phyloP scores from a whole-genome alignment of 2,888 invertebrate species.

The Oeneis ivallda region DNA sequence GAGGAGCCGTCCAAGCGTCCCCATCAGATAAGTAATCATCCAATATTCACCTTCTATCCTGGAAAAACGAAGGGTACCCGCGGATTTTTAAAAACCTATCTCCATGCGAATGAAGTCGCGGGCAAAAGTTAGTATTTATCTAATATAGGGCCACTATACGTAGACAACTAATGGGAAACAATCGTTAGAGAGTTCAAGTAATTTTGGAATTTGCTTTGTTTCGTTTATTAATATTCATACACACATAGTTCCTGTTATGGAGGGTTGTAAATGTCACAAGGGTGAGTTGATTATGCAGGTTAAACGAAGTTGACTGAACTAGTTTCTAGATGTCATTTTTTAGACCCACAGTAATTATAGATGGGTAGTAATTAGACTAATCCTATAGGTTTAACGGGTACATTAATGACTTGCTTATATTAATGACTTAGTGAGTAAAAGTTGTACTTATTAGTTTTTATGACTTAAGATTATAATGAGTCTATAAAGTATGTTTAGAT shows the following conservation, averaged over 20 bases:
- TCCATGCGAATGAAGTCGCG: too few species aligned
- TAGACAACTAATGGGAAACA: slow-evolving; percentile 32
- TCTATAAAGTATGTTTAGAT: not conserved
- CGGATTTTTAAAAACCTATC: too few species aligned
- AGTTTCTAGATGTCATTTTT: slow-evolving; percentile 17
- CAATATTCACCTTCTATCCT: too few species aligned
- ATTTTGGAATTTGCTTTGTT: slow-evolving; percentile 17
- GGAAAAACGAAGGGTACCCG: too few species aligned
- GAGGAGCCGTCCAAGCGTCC: too few species aligned
- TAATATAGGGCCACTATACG: too few species aligned
- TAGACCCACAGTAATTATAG: slow-evolving; percentile 21
- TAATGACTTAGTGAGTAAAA: not conserved
- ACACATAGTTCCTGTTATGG: slow-evolving; percentile 20
- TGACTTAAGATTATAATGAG: not conserved
- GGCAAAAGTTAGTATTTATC: too few species aligned
- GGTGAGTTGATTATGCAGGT: slow-evolving; percentile 28
- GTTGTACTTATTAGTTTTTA: not conserved
- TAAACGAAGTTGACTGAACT: slow-evolving; percentile 23
- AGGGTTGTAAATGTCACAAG: slow-evolving; percentile 35
- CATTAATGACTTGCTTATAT: slow-evolving; percentile 15
- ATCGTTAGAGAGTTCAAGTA: slow-evolving; percentile 9
- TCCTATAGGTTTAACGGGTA: slow-evolving; percentile 27
- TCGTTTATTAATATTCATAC: slow-evolving; percentile 33
- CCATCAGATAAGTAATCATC: too few species aligned
- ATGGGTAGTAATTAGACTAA: slow-evolving; percentile 30